Conservation (phyloP, 2,888 invertebrate genomes). For the Eutolmus rufibarbis region DNA sequence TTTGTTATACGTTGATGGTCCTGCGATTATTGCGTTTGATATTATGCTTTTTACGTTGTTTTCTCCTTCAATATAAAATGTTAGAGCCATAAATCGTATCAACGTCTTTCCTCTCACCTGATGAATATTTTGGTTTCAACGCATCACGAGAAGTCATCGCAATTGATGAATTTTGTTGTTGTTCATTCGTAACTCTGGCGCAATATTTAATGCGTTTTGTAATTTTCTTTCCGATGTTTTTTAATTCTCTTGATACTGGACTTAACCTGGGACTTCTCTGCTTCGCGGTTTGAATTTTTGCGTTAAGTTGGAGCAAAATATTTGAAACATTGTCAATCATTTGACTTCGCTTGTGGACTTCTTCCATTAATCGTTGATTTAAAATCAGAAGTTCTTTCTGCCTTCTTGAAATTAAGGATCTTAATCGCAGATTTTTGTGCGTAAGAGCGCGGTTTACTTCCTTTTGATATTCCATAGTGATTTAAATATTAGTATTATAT, state of each 20-base stretch:
- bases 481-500: not conserved
- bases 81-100: not conserved
- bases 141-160: not conserved
- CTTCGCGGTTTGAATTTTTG: not conserved
- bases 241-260: not conserved
- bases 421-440: not conserved
- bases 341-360: not conserved
- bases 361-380: not conserved
- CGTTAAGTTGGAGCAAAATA: not conserved
- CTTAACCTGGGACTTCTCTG: not conserved
- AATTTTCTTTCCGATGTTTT: not conserved
- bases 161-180: not conserved
- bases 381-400: not conserved
- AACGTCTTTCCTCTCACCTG: not conserved
- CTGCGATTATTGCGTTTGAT: not conserved
- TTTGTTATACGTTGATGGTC: not conserved
- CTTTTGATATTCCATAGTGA: not conserved
- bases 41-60: not conserved
- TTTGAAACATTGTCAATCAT: not conserved
- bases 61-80: not conserved
- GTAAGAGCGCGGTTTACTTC: not conserved
- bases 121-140: not conserved
- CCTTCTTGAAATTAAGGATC: not conserved
- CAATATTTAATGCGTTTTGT: not conserved
- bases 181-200: not conserved